phyloP scores from a whole-genome alignment of 1,140 invertebrate genomes.

The Dendrolimus kikuchii region DNA sequence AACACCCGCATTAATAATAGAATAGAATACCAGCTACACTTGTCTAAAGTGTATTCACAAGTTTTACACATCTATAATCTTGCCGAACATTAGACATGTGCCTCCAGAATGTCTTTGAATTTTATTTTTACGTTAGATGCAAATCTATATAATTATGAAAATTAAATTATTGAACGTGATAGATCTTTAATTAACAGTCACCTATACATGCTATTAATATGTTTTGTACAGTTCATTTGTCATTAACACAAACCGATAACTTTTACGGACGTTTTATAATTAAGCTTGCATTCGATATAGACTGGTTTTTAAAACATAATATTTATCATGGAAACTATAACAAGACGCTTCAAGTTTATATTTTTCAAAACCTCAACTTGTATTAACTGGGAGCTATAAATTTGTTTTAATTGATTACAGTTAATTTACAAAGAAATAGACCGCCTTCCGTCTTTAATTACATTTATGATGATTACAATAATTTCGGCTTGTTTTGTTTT shows the following conservation, averaged over 20 bases:
- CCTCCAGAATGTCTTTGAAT: too few relatives aligned
- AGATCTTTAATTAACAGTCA: too few relatives aligned
- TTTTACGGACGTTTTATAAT: constrained; percentile 9
- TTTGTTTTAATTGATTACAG: constrained; percentile 50
- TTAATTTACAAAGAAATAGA: constrained; percentile 43
- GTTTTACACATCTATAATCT: too few relatives aligned
- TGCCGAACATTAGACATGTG: too few relatives aligned
- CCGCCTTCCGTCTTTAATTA: constrained; percentile 42
- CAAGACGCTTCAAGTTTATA: constrained; percentile 30
- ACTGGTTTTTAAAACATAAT: constrained; percentile 33
- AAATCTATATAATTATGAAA: too few relatives aligned
- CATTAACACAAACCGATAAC: constrained; percentile 8
- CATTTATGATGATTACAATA: constrained; percentile 36
- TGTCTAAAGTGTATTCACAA: too few relatives aligned
- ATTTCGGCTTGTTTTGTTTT: constrained; percentile 26
- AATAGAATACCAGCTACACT: too few relatives aligned
- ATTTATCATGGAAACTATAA: constrained; percentile 41
- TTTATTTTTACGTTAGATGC: too few relatives aligned
- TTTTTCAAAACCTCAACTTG: constrained; percentile 20
- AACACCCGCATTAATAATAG: too few relatives aligned
- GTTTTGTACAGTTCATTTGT: neutral
- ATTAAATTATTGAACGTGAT: too few relatives aligned
- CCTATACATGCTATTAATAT: too few relatives aligned
- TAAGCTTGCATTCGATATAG: constrained; percentile 4
- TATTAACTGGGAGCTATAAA: constrained; percentile 38